Conservation (phyloP, 2,797 vertebrate genomes). For the Rhinella marina region DNA sequence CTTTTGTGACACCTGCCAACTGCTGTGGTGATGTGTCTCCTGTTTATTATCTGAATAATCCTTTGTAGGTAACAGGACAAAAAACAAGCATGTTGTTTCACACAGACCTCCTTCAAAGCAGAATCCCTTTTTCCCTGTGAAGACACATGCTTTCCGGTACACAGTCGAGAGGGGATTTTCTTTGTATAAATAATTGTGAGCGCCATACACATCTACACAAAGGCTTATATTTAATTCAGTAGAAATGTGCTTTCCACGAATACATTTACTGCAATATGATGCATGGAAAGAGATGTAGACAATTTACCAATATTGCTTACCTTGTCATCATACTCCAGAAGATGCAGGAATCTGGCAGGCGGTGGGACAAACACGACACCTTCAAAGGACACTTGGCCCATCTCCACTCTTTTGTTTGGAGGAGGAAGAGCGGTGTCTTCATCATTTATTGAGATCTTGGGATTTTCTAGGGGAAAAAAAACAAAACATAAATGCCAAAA, state of each 20-base stretch:
- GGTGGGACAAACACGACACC: conserved; percentile 66
- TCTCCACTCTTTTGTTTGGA: conserved; percentile 51
- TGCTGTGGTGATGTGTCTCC: conserved; percentile 39
- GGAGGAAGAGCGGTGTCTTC: background rate
- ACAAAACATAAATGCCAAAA: background rate
- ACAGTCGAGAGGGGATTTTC: background rate
- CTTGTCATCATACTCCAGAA: conserved; percentile 63
- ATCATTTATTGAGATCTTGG: conserved; percentile 30
- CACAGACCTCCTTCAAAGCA: conserved; percentile 50
- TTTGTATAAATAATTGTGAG: conserved; percentile 47
- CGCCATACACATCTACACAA: background rate
- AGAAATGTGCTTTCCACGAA: conserved; percentile 16
- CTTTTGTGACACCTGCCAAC: conserved; percentile 55
- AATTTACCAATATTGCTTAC: conserved; percentile 57
- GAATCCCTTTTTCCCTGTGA: conserved; percentile 6
- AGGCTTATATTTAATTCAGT: conserved; percentile 30
- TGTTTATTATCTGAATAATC: conserved; percentile 48
- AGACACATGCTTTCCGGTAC: conserved; percentile 31
- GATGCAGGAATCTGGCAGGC: conserved; percentile 46
- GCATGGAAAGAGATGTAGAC: background rate
- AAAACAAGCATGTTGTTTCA: conserved; percentile 49
- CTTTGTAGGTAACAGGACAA: conserved; percentile 47
- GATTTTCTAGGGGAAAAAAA: conserved; percentile 7
- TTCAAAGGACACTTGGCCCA: conserved; percentile 62
- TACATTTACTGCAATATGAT: background rate